Conservation (phyloP, 1,140 invertebrate genomes). For the Diorhabda elongata region DNA sequence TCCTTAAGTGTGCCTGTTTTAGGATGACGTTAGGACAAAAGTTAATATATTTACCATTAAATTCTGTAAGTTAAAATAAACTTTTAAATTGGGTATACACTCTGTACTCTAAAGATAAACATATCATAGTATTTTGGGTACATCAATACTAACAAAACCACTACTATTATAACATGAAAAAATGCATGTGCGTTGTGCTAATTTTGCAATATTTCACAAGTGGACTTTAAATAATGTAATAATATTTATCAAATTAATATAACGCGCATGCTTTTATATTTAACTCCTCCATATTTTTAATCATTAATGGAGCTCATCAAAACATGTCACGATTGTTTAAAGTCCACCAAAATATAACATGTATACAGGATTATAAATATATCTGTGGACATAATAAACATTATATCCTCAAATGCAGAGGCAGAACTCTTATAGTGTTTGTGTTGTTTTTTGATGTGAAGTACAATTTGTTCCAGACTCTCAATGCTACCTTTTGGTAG, state of each 20-base stretch:
- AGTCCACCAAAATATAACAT: slow-evolving; percentile 35
- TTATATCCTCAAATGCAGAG: neutral
- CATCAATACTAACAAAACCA: neutral
- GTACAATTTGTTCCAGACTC: too few species aligned
- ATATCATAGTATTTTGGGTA: neutral
- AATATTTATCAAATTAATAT: slow-evolving; percentile 18
- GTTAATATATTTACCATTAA: too few species aligned
- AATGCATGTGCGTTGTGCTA: slow-evolving; percentile 26
- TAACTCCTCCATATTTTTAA: slow-evolving; percentile 15
- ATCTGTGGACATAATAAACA: neutral
- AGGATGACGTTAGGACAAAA: too few species aligned
- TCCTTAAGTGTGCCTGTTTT: too few species aligned
- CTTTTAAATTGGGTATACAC: too few species aligned
- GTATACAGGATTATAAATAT: neutral
- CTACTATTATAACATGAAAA: neutral
- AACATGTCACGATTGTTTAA: slow-evolving; percentile 42
- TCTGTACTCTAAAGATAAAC: too few species aligned
- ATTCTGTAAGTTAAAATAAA: too few species aligned
- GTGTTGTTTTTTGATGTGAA: too few species aligned
- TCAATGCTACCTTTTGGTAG: too few species aligned
- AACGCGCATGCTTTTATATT: slow-evolving; percentile 14
- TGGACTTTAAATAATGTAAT: slow-evolving; percentile 42
- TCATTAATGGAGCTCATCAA: slow-evolving; percentile 28
- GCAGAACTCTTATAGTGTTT: too few species aligned
- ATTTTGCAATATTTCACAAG: slow-evolving; percentile 24